Percentiles rank a stretch among this genome's conserved stretches.
Conservation (phyloP, 2,113 vertebrate species). For the Callospermophilus lateralis region DNA sequence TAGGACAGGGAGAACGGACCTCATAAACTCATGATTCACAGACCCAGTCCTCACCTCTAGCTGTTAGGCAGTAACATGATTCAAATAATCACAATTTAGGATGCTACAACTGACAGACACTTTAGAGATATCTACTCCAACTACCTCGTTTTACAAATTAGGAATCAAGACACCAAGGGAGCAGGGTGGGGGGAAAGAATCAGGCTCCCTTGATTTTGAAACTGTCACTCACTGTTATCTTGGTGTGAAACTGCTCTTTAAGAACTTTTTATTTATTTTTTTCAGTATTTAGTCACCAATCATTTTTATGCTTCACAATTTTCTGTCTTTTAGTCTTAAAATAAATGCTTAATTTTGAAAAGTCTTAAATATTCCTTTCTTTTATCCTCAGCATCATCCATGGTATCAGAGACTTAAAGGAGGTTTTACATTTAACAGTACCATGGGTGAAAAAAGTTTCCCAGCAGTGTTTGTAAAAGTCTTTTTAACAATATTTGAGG, state of each 20-base stretch:
- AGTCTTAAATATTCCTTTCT: not conserved
- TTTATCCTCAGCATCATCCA: not conserved
- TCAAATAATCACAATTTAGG: not conserved
- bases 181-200: not conserved
- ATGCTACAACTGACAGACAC: not conserved
- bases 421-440: not conserved
- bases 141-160: not conserved
- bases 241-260: not conserved
- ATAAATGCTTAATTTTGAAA: not conserved
- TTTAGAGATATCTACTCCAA: not conserved
- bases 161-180: not conserved
- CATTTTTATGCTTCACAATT: not conserved
- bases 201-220: not conserved
- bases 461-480: not conserved
- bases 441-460: not conserved
- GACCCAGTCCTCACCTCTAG: not conserved
- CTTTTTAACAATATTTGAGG: not conserved
- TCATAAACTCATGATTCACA: not conserved
- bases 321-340: not conserved
- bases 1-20: not conserved
- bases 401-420: not conserved
- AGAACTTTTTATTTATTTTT: not conserved
- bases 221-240: not conserved
- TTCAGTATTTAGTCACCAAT: not conserved
- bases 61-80: not conserved